Conservation (phyloP, 1,140 invertebrate genomes). For the Heliconius nattereri region DNA sequence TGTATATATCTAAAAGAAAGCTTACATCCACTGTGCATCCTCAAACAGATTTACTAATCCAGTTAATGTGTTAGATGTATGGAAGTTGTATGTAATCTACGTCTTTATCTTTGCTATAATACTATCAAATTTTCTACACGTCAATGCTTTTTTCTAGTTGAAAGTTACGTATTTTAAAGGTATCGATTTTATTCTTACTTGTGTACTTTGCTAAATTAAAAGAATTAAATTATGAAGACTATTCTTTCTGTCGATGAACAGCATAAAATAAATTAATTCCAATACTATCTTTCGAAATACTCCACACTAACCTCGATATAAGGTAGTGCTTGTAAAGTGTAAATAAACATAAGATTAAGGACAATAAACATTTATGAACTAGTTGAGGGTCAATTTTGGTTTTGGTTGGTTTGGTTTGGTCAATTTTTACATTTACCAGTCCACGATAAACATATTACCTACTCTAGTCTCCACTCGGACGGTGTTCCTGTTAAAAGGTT, state of each 20-base stretch:
- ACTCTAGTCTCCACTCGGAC: no score
- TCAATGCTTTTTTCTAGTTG: neutral
- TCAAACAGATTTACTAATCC: constrained; percentile 20
- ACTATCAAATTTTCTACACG: neutral
- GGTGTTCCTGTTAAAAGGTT: no score
- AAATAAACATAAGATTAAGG: no score
- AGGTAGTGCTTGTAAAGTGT: no score
- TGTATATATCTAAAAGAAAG: constrained; percentile 6
- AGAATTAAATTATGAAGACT: neutral
- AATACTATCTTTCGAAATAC: neutral
- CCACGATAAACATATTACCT: no score
- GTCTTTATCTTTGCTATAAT: constrained; percentile 1
- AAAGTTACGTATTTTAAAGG: neutral
- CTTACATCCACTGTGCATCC: neutral
- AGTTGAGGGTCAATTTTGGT: no score
- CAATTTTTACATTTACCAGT: no score
- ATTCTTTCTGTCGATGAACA: neutral
- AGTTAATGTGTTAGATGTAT: constrained; percentile 15
- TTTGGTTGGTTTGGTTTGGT: no score
- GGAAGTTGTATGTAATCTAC: neutral
- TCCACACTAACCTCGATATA: neutral
- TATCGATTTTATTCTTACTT: neutral
- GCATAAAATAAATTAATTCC: neutral
- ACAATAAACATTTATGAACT: no score
- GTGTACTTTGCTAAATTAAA: neutral